Conservation (phyloP, 2,888 invertebrate genomes). For the Boloria euphrosyne region DNA sequence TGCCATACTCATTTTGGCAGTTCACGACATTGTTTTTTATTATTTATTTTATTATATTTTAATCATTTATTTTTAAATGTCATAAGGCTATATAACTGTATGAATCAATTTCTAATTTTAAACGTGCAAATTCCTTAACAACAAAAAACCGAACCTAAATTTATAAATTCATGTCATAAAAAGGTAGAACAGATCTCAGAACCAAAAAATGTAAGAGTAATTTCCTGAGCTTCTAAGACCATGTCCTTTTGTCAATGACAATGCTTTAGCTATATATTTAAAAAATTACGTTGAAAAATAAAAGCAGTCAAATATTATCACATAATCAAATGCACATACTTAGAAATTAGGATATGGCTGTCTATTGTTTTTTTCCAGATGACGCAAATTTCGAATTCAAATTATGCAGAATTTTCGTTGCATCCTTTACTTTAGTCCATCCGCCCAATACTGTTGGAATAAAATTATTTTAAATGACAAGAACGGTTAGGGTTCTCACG, state of each 20-base stretch:
- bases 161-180: too few relatives aligned
- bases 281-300: not conserved
- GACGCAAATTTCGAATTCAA: slow-evolving; percentile 18
- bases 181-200: too few relatives aligned
- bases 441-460: slow-evolving; percentile 26
- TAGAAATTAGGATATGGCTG: slow-evolving; percentile 21
- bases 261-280: not conserved
- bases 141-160: too few relatives aligned
- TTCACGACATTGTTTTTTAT: too few relatives aligned
- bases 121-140: too few relatives aligned
- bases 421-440: slow-evolving; percentile 31
- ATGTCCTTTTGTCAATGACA: not conserved
- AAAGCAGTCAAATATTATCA: slow-evolving; percentile 2
- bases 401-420: slow-evolving; percentile 20
- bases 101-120: too few relatives aligned
- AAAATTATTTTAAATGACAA: slow-evolving; percentile 37
- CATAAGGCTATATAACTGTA: too few relatives aligned
- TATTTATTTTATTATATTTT: too few relatives aligned
- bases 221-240: too few relatives aligned
- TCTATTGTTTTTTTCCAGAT: slow-evolving; percentile 6
- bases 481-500: slow-evolving; percentile 41
- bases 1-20: too few relatives aligned
- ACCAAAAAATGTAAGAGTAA: too few relatives aligned
- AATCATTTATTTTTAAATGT: too few relatives aligned
- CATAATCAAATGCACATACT: slow-evolving; percentile 7